These are phyloP conservation scores for Siphamia tubifer DNA, from an alignment of 2,113 vertebrate species.

Conservation along the genomic window DNA sequence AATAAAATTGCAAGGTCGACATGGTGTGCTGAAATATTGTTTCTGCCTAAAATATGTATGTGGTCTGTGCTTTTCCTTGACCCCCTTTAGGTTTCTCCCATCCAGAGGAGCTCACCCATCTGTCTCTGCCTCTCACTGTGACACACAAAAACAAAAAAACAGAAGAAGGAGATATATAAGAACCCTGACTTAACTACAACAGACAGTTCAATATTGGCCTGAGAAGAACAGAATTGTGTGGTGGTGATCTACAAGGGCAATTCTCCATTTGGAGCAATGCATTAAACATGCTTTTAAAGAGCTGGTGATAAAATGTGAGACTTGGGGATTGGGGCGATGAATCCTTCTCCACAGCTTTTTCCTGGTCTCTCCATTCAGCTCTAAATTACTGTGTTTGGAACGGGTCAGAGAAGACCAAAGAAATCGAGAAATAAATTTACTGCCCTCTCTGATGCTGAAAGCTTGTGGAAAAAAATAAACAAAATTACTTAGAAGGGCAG, in stretches of 20 bases:
- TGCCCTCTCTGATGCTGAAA: neutral
- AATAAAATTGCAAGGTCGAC: neutral
- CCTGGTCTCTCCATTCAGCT: constrained; percentile 18
- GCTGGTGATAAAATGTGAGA: constrained; percentile 50
- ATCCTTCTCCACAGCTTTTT: constrained; percentile 53
- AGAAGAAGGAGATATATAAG: neutral
- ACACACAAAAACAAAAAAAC: neutral
- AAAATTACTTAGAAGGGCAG: neutral
- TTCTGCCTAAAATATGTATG: constrained; percentile 21
- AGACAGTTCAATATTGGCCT: constrained; percentile 27
- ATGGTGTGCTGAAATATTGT: neutral
- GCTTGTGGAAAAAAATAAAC: neutral
- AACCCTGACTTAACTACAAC: constrained; percentile 32
- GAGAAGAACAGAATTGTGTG: constrained; percentile 39
- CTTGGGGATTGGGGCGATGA: constrained; percentile 51
- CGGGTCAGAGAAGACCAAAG: neutral
- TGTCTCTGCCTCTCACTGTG: neutral
- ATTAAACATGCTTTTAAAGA: constrained; percentile 68
- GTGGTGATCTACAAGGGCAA: constrained; percentile 59
- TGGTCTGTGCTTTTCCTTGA: constrained; percentile 11
- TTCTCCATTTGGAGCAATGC: constrained; percentile 57
- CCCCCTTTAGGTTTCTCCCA: neutral
- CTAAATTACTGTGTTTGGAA: constrained; percentile 46
- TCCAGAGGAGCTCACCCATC: constrained; percentile 7
- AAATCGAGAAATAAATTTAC: constrained; percentile 29